Conservation (phyloP, 2,888 invertebrate genomes). For the Vanessa cardui region DNA sequence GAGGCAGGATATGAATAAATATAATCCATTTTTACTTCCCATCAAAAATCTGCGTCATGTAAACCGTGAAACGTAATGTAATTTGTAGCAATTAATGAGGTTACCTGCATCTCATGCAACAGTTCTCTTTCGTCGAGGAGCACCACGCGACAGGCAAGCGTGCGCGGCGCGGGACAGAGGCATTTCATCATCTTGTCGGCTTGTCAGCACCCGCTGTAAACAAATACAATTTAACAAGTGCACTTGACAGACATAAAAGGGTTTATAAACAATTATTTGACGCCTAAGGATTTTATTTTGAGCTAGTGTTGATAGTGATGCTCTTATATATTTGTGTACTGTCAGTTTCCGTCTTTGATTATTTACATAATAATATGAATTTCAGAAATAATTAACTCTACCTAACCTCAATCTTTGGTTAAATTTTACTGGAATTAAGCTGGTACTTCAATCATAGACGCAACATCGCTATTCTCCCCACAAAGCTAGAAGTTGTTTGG, state of each 20-base stretch:
- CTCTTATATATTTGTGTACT: too few relatives aligned
- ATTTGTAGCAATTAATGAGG: conserved; percentile 44
- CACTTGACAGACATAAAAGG: background rate
- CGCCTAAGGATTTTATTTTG: background rate
- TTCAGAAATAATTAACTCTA: too few relatives aligned
- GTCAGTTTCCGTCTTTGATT: too few relatives aligned
- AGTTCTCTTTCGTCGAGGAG: conserved; percentile 95
- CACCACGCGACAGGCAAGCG: conserved; percentile 91
- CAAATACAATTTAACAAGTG: background rate
- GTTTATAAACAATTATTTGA: background rate
- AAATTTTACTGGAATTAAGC: too few relatives aligned
- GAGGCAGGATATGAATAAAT: background rate
- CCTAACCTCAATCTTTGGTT: too few relatives aligned
- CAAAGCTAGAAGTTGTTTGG: conserved; percentile 75
- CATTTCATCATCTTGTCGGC: conserved; percentile 76
- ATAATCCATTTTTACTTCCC: background rate
- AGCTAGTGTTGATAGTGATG: too few relatives aligned
- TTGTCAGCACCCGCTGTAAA: conserved; percentile 47
- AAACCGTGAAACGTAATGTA: too few relatives aligned
- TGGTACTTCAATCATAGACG: conserved; percentile 36
- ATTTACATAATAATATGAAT: too few relatives aligned
- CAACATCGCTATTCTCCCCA: conserved; percentile 61
- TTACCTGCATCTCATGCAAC: conserved; percentile 94
- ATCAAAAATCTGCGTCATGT: too few relatives aligned
- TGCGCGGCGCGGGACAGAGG: conserved; percentile 84